These are phyloP conservation scores for Enteromius mattozi DNA, from an alignment of 2,797 vertebrate genomes.

Conservation along the genomic window DNA sequence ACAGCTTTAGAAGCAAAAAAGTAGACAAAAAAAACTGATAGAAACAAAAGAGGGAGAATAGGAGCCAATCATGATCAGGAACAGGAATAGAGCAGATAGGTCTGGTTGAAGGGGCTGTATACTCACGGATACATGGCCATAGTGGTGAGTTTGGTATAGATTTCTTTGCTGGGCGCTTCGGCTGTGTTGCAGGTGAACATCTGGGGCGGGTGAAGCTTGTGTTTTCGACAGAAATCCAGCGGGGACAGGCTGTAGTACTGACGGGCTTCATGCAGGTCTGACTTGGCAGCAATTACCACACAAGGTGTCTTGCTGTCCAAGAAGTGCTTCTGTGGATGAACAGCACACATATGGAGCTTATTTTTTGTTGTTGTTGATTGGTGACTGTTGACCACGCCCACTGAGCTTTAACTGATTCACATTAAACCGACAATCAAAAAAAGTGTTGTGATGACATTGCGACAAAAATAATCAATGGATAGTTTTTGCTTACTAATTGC, in stretches of 20 bases:
- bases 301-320: conserved; percentile 96
- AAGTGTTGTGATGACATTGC: background rate
- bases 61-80: conserved; percentile 36
- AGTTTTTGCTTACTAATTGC: background rate
- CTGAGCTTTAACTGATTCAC: background rate
- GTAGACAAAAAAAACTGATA: background rate
- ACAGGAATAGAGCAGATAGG: background rate
- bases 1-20: background rate
- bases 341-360: background rate
- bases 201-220: conserved; percentile 98
- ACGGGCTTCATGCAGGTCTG: conserved; percentile 93
- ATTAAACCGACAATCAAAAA: background rate
- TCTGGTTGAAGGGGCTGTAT: conserved; percentile 45
- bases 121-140: conserved; percentile 99
- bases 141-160: conserved; percentile 96
- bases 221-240: conserved; percentile 94
- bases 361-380: background rate
- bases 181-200: conserved; percentile 90
- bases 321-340: conserved; percentile 88
- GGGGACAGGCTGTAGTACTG: conserved; percentile 90
- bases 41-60: conserved; percentile 18
- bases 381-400: background rate
- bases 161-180: conserved; percentile 89
- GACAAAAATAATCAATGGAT: background rate
- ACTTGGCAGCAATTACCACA: conserved; percentile 91